phyloP scores from a whole-genome alignment of 2,888 invertebrate species.

The Gymnosoma rotundatum region DNA sequence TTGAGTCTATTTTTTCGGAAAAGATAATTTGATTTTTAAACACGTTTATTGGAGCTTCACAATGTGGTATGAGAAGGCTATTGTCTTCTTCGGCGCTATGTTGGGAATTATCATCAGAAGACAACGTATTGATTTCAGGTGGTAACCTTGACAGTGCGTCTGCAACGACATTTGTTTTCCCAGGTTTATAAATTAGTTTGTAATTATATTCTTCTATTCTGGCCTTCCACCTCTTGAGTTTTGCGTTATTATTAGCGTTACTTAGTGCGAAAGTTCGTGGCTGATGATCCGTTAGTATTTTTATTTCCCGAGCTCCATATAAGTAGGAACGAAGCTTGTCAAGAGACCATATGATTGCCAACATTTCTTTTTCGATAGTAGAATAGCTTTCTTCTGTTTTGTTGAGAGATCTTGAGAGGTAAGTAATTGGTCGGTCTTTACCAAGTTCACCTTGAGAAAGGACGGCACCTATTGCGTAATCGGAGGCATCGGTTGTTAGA shows the following conservation, averaged over 20 bases:
- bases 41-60: background rate
- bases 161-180: conserved; percentile 53
- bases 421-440: background rate
- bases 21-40: background rate
- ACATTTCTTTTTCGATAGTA: background rate
- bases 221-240: no score
- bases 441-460: background rate
- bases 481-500: background rate
- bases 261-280: background rate
- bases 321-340: background rate
- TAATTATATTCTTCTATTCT: no score
- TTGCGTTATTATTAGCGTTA: background rate
- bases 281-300: no score
- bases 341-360: background rate
- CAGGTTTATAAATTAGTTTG: conserved; percentile 46
- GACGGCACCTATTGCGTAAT: background rate
- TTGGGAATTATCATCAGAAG: background rate
- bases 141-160: conserved; percentile 32
- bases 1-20: background rate
- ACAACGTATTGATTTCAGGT: background rate
- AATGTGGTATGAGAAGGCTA: background rate
- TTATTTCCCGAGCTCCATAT: background rate
- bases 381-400: background rate
- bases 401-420: background rate
- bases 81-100: background rate